Evolutionary conservation across 2,888 invertebrate genomes (phyloP), one percentile per base, ranked within the genome.

Genomic region (Apotomis betuletana): DNA sequence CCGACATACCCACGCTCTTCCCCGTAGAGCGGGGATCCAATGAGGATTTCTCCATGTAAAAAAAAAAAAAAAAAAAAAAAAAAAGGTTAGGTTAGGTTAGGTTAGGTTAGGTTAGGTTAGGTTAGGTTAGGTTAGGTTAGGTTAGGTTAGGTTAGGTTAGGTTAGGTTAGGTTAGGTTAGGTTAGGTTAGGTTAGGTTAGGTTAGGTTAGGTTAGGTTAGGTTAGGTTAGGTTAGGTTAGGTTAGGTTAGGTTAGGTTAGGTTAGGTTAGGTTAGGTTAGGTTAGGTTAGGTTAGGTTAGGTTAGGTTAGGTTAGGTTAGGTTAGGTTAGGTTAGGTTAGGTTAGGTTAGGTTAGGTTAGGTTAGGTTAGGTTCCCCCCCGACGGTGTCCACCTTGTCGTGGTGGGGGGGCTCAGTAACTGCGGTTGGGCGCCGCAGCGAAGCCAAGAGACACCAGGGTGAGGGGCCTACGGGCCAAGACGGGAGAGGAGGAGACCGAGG

Each of bases 281-380:
- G 54, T 54, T 54, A 54, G 54, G 54, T 54, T 54, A 54, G 54
- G 54, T 54, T 54, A 54, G 54, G 54, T 54, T 54, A 54, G 54
- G 54, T 54, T 54, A 54, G 54, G 54, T 54, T 54, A 54, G 65
- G 15, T 65, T 41, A 41, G 61, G 36, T 61, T 54, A 54, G 54
- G 54, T 54, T 59, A 44, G 46, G 61, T 41, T 61, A 44, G 46
- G 61, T 41, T 61, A 44, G 46, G 61, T 41, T 61, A 44, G 46
- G 61, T 41, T 61, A 13, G 54, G 54, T 54, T 54, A 44, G 46
- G 61, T 41, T 61, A 61, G 61, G 61, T 61, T 61, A 61, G 61
- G 61, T 61, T 61, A 61, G 61, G 61, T 61, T 61, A 41, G 61
- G 61, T 61, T 61, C n/a, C n/a, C n/a, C n/a, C n/a, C n/a, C n/a